Percentiles rank a stretch among this genome's conserved stretches.
phyloP scores from a whole-genome alignment of 2,113 vertebrate genomes.

The Channa argus region DNA sequence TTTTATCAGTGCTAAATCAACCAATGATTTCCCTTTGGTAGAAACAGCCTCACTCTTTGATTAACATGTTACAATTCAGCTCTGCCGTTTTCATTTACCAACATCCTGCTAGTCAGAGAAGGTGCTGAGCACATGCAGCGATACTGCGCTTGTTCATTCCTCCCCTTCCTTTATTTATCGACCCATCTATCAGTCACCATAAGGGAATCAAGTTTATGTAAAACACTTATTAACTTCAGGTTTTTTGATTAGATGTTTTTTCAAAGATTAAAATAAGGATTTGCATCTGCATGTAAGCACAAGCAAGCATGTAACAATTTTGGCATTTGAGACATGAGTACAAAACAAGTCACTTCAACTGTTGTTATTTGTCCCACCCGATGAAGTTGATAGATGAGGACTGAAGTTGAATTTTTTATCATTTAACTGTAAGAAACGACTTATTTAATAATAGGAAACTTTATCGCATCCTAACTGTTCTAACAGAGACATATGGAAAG shows the following conservation, averaged over 20 bases:
- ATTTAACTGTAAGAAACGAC: background rate
- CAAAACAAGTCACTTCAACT: too few relatives aligned
- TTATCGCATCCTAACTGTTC: background rate
- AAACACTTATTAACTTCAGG: slow-evolving; percentile 40
- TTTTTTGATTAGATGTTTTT: slow-evolving; percentile 31
- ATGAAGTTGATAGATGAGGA: slow-evolving; percentile 26
- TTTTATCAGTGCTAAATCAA: slow-evolving; percentile 26
- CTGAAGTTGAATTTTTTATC: slow-evolving; percentile 14
- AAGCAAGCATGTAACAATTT: background rate
- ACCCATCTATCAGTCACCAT: slow-evolving; percentile 36
- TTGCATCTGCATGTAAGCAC: background rate
- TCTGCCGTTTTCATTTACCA: slow-evolving; percentile 26
- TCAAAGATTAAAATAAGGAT: slow-evolving; percentile 2
- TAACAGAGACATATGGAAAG: slow-evolving; percentile 1
- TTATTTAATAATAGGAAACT: background rate
- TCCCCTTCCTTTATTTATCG: background rate
- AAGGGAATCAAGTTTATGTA: slow-evolving; percentile 16
- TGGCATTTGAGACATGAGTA: too few relatives aligned
- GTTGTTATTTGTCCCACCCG: slow-evolving; percentile 6
- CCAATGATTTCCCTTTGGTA: slow-evolving; percentile 48
- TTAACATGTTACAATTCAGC: slow-evolving; percentile 61
- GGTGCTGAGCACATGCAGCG: slow-evolving; percentile 5
- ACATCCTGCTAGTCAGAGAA: slow-evolving; percentile 22
- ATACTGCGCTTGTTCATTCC: background rate
- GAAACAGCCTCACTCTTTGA: slow-evolving; percentile 37